These are phyloP conservation scores for Littorina saxatilis DNA, from an alignment of 1,140 invertebrate genomes.

Conservation along the genomic window DNA sequence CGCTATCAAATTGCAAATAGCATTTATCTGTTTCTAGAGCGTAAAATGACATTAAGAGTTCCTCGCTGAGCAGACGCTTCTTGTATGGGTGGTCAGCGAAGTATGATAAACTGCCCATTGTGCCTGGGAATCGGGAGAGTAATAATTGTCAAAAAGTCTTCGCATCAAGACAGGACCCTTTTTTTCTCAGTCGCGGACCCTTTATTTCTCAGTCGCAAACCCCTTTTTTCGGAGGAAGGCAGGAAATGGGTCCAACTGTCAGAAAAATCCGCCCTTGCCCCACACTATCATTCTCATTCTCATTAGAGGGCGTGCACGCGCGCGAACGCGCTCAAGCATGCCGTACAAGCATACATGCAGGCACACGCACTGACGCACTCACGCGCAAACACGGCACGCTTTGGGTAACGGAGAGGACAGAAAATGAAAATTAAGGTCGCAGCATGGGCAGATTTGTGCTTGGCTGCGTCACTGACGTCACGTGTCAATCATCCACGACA, in stretches of 20 bases:
- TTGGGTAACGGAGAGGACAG: conserved; percentile 30
- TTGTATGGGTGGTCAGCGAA: too few species aligned
- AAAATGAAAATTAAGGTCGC: conserved; percentile 40
- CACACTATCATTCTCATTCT: conserved; percentile 39
- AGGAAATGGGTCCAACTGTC: conserved; percentile 25
- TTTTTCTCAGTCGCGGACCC: too few species aligned
- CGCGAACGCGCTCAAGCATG: conserved; percentile 25
- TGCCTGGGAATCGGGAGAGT: too few species aligned
- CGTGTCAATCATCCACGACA: conserved; percentile 22
- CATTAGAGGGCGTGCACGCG: conserved; percentile 36
- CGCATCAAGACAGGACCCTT: too few species aligned
- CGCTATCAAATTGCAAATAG: too few species aligned
- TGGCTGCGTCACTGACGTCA: conserved; percentile 35
- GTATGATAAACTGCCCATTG: too few species aligned
- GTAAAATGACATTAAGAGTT: too few species aligned
- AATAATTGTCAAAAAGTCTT: too few species aligned
- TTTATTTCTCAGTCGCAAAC: background rate
- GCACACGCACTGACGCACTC: conserved; percentile 35
- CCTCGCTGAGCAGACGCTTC: too few species aligned
- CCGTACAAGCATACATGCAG: conserved; percentile 37
- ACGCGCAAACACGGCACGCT: conserved; percentile 36
- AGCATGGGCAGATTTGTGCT: conserved; percentile 20
- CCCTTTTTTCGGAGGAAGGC: background rate
- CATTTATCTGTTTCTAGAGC: too few species aligned
- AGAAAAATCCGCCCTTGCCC: background rate